Evolutionary conservation across 2,797 vertebrate species (phyloP), one percentile per base, ranked within the genome.

Genomic region (Meriones psammophilus): DNA sequence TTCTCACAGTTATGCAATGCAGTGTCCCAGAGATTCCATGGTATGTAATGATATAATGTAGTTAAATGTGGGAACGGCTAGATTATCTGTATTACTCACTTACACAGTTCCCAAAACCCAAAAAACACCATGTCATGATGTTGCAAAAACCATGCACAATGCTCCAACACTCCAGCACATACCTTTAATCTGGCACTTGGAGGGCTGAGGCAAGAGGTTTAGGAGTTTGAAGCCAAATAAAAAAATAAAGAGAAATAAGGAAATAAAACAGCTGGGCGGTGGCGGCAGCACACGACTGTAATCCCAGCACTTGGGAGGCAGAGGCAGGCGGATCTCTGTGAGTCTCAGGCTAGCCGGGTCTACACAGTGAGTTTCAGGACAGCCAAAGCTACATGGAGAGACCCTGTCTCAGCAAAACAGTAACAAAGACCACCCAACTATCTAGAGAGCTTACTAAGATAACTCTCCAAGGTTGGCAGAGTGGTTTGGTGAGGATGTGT

Each of bases 101-200:
- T 33, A 13, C 8, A 66, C 66, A 84, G 60, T 84, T 95, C 86
- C 94, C 81, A 88, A 92, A 96, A n/a, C n/a, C n/a, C n/a, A n/a
- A n/a, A n/a, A n/a, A n/a, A n/a, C n/a, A n/a, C n/a, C 46, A 87
- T 71, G 26, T 79, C 30, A 56, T 46, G 15, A 95, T 89, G 71
- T 58, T 60, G 66, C 26, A 66, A 92, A 93, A 22, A n/a, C 24
- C 18, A 26, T 69, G 42, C 33, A n/a, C 30, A 14, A 54, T 54
- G 64, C 13, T 56, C 84, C 33, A 56, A 15, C 36, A 17, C 33
- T 26, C 22, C 22, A 54, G 66, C 42, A 66, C 33, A 56, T 0
- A 28, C 22, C 33, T 71, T 9, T 26, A 54, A 71, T 28, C 66
- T 36, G 17, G n/a, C 85, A 74, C 15, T 2, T 15, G 14, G 50